Base-by-base conservation (phyloP, 2,888 invertebrate species). In the Phalera bucephala region DNA sequence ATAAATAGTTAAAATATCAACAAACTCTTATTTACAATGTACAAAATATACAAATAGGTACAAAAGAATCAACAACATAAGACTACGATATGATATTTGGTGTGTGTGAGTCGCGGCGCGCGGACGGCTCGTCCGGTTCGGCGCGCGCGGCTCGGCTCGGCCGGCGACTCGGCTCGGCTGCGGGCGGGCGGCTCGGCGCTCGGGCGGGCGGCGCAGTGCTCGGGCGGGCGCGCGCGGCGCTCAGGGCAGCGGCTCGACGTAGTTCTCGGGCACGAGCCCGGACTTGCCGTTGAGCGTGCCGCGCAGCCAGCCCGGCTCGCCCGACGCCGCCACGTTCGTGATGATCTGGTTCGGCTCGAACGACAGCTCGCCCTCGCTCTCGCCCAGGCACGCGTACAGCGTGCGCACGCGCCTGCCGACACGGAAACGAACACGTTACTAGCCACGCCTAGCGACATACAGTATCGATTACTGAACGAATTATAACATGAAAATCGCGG, bases 311-410 rank as follows among this genome's bases (percentile, higher is more conserved):
- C 99, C 99, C 11, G 98, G 98, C 88, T 99, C 99, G 71, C 95
- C 94, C 13, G 98, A 98, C 55, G 94, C 92, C 90, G 91, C 88
- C 97, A 99, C 98, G 91, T 98, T 96, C 47, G 96, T 96, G 67
- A 99, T 97, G 68, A 99, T 97, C 92, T 98, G 97, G 92, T 99
- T 99, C 50, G 99, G 98, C 91, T 98, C 97, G 91, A 99, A 99
- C 15, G 98, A 98, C 58, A 99, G 91, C 91, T 99, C 99, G 50
- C 97, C 96, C 73, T 97, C 97, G 85, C 97, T 97, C 90, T 98
- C 99, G 36, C 98, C 99, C 57, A 97, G 92, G 80, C 99, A 99
- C 33, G 97, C 96, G 88, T 98, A 99, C 56, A 99, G 91, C 33
- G 99, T 99, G 70, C 98, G 92, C 46, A 98, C 99, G 73, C 96